phyloP scores from a whole-genome alignment of 2,888 invertebrate species.

The Pasiphila rectangulata region DNA sequence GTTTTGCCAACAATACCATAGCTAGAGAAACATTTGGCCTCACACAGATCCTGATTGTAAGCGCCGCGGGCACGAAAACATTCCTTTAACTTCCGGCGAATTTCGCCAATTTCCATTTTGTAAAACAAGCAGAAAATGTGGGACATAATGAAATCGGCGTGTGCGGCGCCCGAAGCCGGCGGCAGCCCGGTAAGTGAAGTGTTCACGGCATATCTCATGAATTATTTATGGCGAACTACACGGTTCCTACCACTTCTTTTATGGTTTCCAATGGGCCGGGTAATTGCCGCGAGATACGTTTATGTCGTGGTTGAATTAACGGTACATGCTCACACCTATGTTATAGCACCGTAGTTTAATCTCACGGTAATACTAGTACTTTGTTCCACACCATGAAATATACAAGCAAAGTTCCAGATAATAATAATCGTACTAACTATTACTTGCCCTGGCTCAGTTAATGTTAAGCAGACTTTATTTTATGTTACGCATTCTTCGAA shows the following conservation, averaged over 20 bases:
- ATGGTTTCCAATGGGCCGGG: slow-evolving; percentile 2
- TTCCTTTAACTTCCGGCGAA: background rate
- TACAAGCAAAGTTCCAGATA: no score
- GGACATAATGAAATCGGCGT: slow-evolving; percentile 10
- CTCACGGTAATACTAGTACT: no score
- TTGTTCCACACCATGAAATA: no score
- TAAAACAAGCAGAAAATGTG: slow-evolving; percentile 4
- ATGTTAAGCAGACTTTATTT: no score
- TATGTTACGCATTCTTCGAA: no score
- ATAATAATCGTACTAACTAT: no score
- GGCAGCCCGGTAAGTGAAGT: background rate
- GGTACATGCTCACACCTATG: background rate
- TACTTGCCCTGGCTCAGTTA: no score
- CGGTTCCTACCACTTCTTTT: slow-evolving; percentile 12
- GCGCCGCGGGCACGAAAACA: no score
- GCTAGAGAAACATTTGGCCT: no score
- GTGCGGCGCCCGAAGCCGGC: background rate
- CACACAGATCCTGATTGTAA: no score
- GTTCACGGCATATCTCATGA: background rate
- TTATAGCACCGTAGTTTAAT: background rate
- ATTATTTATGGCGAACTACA: slow-evolving; percentile 12
- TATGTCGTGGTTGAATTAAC: background rate
- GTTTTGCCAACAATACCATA: no score
- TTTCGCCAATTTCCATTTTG: background rate
- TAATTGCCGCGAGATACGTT: slow-evolving; percentile 7